Conservation (phyloP, 2,888 invertebrate genomes). For the Antitype chi region DNA sequence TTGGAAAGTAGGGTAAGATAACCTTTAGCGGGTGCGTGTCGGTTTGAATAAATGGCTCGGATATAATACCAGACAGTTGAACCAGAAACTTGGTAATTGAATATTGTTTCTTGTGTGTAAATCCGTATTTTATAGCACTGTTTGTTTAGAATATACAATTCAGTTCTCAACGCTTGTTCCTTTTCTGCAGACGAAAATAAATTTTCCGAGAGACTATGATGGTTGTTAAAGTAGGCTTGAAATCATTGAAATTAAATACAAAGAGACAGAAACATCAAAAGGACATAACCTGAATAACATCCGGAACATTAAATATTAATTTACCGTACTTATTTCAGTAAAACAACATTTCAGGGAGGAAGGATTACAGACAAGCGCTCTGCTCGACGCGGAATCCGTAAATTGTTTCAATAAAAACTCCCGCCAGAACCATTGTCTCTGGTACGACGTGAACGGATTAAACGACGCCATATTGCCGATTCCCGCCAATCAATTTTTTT, state of each 20-base stretch:
- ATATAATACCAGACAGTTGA: constrained; percentile 57
- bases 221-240: constrained; percentile 1
- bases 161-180: background rate
- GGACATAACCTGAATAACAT: constrained; percentile 27
- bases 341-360: constrained; percentile 33
- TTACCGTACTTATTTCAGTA: constrained; percentile 28
- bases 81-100: constrained; percentile 49
- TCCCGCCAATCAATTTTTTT: constrained; percentile 33
- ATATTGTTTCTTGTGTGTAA: constrained; percentile 35
- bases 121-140: constrained; percentile 13
- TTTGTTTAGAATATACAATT: constrained; percentile 14
- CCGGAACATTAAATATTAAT: constrained; percentile 26
- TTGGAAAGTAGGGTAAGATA: constrained; percentile 66
- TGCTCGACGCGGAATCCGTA: constrained; percentile 29
- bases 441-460: constrained; percentile 51
- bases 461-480: constrained; percentile 55
- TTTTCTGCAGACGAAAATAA: constrained; percentile 1
- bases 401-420: constrained; percentile 54
- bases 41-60: constrained; percentile 62
- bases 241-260: constrained; percentile 12
- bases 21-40: constrained; percentile 61
- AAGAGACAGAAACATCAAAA: constrained; percentile 36
- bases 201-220: background rate
- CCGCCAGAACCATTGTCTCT: constrained; percentile 49
- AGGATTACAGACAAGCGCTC: constrained; percentile 41